Evolutionary conservation across 2,113 vertebrate species (phyloP).

Genomic region (Osmerus mordax): DNA sequence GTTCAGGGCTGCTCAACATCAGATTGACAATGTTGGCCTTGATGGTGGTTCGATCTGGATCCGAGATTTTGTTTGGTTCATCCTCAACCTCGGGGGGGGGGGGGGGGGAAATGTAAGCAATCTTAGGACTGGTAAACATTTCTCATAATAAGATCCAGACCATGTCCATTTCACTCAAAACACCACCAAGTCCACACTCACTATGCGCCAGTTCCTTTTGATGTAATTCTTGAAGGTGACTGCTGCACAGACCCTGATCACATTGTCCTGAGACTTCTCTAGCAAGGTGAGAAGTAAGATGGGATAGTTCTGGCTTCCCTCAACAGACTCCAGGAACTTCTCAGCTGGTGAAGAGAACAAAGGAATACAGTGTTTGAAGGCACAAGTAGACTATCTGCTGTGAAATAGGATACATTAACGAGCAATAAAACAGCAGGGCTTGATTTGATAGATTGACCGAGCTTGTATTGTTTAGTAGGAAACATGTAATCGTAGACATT

Average conservation of each 20-base stretch:
- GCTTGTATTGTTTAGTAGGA: not conserved
- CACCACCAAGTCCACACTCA: conserved; percentile 64
- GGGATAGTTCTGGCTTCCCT: conserved; percentile 94
- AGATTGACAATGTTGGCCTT: conserved; percentile 98
- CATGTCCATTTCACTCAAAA: not conserved
- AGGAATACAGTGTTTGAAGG: not conserved
- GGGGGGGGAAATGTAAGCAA: conserved; percentile 24
- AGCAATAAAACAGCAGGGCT: not conserved
- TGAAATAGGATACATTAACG: not conserved
- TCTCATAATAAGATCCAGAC: not conserved
- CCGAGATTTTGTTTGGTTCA: conserved; percentile 96
- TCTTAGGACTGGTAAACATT: not conserved
- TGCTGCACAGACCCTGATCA: conserved; percentile 95
- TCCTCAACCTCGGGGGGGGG: conserved; percentile 83
- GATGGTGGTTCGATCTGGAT: conserved; percentile 86
- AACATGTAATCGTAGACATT: not conserved
- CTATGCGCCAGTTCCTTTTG: conserved; percentile 98
- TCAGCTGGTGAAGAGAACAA: conserved; percentile 78
- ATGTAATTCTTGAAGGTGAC: conserved; percentile 99
- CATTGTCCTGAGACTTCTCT: conserved; percentile 94
- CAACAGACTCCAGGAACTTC: conserved; percentile 96
- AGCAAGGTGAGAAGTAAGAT: conserved; percentile 87
- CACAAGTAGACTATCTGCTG: not conserved
- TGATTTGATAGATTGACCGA: not conserved
- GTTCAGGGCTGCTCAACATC: conserved; percentile 97